Base-by-base conservation (phyloP, 2,797 vertebrate genomes). In the Coracias cyanogaster region DNA sequence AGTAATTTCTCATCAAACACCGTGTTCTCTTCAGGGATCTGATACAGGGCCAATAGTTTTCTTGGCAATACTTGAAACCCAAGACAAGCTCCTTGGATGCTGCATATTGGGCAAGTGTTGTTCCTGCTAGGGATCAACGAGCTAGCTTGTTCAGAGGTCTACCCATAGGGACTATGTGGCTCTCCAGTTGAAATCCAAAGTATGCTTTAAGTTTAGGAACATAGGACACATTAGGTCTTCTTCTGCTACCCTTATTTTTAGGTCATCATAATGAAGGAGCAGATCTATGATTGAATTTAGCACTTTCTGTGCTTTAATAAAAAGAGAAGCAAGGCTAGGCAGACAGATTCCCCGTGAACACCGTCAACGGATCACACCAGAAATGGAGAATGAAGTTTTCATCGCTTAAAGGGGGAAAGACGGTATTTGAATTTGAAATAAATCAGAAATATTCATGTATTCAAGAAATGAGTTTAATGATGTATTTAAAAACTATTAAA, bases 401-500 rank as follows among this genome's bases (percentile, higher is more conserved):
- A 22, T 74, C 60, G 76, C 82, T 96, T 85, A 29, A 41, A 93
- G 67, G 80, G 29, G 60, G 79, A 74, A 64, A 83, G 43, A 78
- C 95, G 62, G 49, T 86, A 65, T 89, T 85, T 69, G 89, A 97
- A 95, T 89, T 96, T 26, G 54, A 45, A 97, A 92, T 92, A 90
- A 95, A 90, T 82, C 70, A 94, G 82, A 95, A 94, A 86, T 94
- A 85, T 86, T 90, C 96, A 97, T 96, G 82, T 80, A 90, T 66
- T 96, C 74, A 92, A 86, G 86, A 58, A 88, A 84, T 57, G 14
- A 82, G 78, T 92, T 98, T 97, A 97, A 98, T 96, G 90, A 95
- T 95, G 89, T 96, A 94, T 97, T 97, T 96, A 92, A 96, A 96
- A 95, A 39, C 79, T 76, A 92, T 86, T 89, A 96, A 95, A 93